Evolutionary conservation across 2,113 vertebrate species (phyloP).

Genomic region (Hypanus sabinus): DNA sequence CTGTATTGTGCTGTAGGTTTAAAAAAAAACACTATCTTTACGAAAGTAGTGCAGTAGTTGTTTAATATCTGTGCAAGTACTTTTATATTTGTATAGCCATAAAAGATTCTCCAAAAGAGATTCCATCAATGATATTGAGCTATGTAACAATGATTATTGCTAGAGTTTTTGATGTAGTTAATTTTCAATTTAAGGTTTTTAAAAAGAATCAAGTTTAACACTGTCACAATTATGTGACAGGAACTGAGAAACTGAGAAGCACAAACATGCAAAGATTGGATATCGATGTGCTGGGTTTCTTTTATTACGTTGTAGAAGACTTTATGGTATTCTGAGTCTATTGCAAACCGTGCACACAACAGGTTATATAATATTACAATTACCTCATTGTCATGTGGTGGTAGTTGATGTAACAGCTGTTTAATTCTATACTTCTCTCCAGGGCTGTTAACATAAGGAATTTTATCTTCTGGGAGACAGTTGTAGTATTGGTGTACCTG

Average conservation of each 20-base stretch:
- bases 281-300: too few species aligned
- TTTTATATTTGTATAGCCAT: too few species aligned
- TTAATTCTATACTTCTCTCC: constrained; percentile 95
- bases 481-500: constrained; percentile 97
- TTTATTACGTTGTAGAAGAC: not conserved
- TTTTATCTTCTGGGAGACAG: constrained; percentile 94
- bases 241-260: not conserved
- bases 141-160: not conserved
- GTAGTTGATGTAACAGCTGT: constrained; percentile 93
- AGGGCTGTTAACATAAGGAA: constrained; percentile 94
- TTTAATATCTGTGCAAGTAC: too few species aligned
- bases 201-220: not conserved
- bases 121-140: not conserved
- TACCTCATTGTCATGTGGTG: constrained; percentile 95
- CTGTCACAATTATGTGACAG: not conserved
- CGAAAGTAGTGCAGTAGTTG: too few species aligned
- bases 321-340: not conserved
- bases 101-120: too few species aligned
- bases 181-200: not conserved
- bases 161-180: not conserved
- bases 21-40: not conserved
- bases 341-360: not conserved
- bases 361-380: not conserved
- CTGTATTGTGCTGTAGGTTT: too few species aligned
- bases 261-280: not conserved